phyloP scores from a whole-genome alignment of 2,113 vertebrate genomes.

The Catharus minimus region DNA sequence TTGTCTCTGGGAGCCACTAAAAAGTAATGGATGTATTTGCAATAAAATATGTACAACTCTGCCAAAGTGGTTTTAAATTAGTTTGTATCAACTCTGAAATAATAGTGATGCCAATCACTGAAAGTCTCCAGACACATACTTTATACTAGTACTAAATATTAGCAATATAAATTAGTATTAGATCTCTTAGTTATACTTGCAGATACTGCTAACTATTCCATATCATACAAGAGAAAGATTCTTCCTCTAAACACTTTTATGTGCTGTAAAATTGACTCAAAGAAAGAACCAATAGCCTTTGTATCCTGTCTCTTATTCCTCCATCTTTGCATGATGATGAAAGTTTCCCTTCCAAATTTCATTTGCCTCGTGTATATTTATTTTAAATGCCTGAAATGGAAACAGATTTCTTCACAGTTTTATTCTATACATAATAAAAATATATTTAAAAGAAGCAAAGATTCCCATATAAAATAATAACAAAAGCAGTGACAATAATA shows the following conservation, averaged over 20 bases:
- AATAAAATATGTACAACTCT: not conserved
- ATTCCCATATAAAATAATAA: not conserved
- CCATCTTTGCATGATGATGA: not conserved
- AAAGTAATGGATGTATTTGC: not conserved
- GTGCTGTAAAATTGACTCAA: not conserved
- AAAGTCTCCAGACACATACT: not conserved
- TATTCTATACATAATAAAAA: not conserved
- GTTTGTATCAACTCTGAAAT: not conserved
- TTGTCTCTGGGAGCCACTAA: not conserved
- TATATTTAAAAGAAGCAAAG: not conserved
- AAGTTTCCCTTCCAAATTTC: not conserved
- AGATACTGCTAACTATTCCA: not conserved
- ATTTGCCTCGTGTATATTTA: not conserved
- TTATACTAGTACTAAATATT: not conserved
- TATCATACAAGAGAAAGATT: not conserved
- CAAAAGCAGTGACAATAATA: not conserved
- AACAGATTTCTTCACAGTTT: not conserved
- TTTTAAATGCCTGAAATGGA: constrained; percentile 2
- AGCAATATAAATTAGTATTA: not conserved
- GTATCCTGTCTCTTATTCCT: not conserved
- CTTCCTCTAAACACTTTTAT: not conserved
- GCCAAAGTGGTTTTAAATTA: not conserved
- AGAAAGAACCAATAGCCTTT: not conserved
- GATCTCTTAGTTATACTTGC: not conserved
- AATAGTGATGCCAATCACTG: not conserved